Percentiles rank a stretch among this genome's conserved stretches.
These are phyloP conservation scores for Halcyon malimbica DNA, from an alignment of 2,113 vertebrate genomes.

Conservation along the genomic window DNA sequence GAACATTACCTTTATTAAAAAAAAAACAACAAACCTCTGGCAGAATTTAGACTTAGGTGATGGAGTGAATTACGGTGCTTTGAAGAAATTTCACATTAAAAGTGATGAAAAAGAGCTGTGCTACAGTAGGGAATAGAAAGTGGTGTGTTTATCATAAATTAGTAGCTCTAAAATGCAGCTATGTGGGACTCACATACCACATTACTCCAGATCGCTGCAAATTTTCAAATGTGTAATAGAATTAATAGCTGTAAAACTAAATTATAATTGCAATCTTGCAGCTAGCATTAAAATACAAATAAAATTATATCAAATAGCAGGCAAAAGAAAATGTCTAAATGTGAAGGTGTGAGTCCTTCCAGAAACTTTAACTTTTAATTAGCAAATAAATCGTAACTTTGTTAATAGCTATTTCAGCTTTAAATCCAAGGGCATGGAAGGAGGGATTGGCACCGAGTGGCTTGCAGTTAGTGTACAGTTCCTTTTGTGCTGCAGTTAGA, in stretches of 20 bases:
- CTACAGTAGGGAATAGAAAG: background rate
- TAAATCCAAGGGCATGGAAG: background rate
- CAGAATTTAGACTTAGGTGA: background rate
- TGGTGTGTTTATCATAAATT: background rate
- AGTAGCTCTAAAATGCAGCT: background rate
- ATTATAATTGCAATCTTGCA: background rate
- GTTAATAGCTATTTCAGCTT: background rate
- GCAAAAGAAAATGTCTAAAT: background rate
- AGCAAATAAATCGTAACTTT: background rate
- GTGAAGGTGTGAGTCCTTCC: background rate
- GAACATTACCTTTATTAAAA: background rate
- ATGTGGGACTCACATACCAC: fast-evolving
- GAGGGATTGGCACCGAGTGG: background rate
- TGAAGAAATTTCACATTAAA: background rate
- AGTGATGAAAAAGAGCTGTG: background rate
- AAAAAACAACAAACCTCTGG: background rate
- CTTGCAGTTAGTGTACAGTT: background rate
- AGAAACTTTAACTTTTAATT: background rate
- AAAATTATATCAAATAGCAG: background rate
- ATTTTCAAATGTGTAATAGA: background rate
- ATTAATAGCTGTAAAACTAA: background rate
- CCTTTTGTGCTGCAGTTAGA: background rate
- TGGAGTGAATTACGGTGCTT: background rate
- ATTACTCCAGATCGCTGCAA: background rate
- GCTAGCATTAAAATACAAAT: background rate